Evolutionary conservation across 2,888 invertebrate genomes (phyloP), one percentile per base, ranked within the genome.

Genomic region (Eucriotettix oculatus): DNA sequence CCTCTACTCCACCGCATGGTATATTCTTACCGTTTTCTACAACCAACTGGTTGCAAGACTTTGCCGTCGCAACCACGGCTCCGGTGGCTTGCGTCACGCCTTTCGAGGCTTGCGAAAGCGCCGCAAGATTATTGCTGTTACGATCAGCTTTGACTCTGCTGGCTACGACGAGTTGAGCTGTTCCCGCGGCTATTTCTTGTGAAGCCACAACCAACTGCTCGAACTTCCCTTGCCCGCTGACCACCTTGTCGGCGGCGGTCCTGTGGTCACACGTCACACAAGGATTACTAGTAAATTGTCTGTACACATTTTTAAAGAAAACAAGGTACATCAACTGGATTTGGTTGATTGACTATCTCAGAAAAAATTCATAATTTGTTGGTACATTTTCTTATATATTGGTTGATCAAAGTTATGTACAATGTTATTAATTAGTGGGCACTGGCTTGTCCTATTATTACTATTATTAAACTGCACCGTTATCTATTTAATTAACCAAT

Each of bases 131-230:
- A 65, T 77, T 76, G 68, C 94, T 90, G 63, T 84, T 82, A 65
- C 89, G 82, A 68, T 90, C 87, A 0, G 99, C 96, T 75, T 98
- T 94, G 10, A 99, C 98, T 60, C 91, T 84, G 65, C 95, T 95
- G 14, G 98, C 94, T 0, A 98, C 95, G 58, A 98, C 98, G 61
- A 99, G 79, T 75, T 98, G 98, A 56, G 97, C 96, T 1, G 98
- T 98, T 66, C 88, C 92, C 63, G 92, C 97, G 60, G 93, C 91
- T 62, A 96, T 94, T 73, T 93, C 93, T 75, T 98, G 96, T 29
- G 98, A 95, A 10, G 96, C 97, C 1, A 95, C 98, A 62, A 96
- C 89, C 62, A 99, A 81, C 70, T 92, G 90, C 70, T 95, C 94
- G 70, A 90, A 83, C 72, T 94, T 94, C 0, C 90, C 92, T 65